A percentile compares a stretch with the other conserved stretches of the same genome.
These are phyloP conservation scores for Dryobates pubescens DNA, from an alignment of 2,797 vertebrate genomes.

Conservation along the genomic window DNA sequence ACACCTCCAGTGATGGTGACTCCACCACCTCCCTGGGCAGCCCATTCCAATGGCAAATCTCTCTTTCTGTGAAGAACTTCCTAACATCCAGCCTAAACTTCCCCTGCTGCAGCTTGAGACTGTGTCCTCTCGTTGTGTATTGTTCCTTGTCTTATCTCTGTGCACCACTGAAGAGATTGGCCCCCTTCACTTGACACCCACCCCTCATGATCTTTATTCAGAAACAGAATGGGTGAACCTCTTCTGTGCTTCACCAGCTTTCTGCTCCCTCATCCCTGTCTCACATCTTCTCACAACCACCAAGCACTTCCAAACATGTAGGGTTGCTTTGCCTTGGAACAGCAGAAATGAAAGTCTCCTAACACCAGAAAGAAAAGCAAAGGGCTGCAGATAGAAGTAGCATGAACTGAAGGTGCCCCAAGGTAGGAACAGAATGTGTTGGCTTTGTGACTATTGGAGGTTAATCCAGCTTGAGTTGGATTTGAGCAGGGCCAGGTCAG, in stretches of 20 bases:
- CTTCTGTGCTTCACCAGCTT: not conserved
- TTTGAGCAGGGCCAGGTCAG: not conserved
- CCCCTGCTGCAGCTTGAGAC: no score
- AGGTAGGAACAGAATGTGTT: not conserved
- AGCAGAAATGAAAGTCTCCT: not conserved
- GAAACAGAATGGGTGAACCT: not conserved
- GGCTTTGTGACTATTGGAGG: not conserved
- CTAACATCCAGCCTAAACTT: no score
- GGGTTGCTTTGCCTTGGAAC: not conserved
- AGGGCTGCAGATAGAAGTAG: not conserved
- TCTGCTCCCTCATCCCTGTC: not conserved
- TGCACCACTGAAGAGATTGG: no score
- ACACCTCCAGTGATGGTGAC: no score
- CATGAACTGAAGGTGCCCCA: not conserved
- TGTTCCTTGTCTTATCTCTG: no score
- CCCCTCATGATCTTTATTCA: not conserved
- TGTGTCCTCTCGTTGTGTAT: no score
- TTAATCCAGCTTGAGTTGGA: not conserved
- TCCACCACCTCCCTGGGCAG: no score
- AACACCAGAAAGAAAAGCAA: not conserved
- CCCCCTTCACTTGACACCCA: no score
- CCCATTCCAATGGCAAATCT: no score
- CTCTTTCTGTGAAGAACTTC: no score
- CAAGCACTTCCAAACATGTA: not conserved
- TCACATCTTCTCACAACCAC: not conserved